Base-by-base conservation (phyloP, 2,888 invertebrate genomes). In the Schrankia costaestrigalis region DNA sequence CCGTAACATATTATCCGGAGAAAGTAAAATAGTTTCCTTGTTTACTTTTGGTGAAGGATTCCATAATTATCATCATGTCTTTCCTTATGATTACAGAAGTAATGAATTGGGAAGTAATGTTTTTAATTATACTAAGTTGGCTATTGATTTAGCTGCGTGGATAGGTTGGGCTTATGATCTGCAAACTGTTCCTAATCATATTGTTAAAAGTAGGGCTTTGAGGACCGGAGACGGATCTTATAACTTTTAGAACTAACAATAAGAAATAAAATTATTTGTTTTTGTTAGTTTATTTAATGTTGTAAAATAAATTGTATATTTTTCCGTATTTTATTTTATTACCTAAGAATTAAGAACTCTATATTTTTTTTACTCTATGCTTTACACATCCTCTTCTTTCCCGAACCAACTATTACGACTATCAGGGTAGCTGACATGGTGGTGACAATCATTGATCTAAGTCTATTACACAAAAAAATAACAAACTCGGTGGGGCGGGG, bases 91-190 rank as follows among this genome's bases (percentile, higher is more conserved):
- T 27, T 75, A 75, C 19, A 41, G 65, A n/a, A 56, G 62, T 0
- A 63, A 71, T 0, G 77, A 78, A 38, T 28, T 74, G 8, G 71
- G 75, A 0, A 55, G 56, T 14, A 48, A 40, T 18, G 31, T 42
- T 13, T 47, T 72, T 6, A 65, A 70, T 36, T 18, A 60, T 1
- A 66, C 71, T 0, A 73, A 68, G 0, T 11, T 35, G n/a, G 74
- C 80, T 22, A 78, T 79, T 9, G 68, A 78, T 19, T 60, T 76
- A 17, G 72, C 67, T 33, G 71, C 67, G 2, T 46, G 43, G 40
- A 34, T 78, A n/a, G 79, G 80, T 0, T 73, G 69, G 73, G 78
- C 76, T 2, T 78, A 78, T 31, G 78, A 76, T 11, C 33, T 72
- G 32, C 74, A 73, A 35, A 51, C 54, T 2, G 71, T 63, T 0